Evolutionary conservation across 2,113 vertebrate species (phyloP).

Genomic region (Burhinus bistriatus): DNA sequence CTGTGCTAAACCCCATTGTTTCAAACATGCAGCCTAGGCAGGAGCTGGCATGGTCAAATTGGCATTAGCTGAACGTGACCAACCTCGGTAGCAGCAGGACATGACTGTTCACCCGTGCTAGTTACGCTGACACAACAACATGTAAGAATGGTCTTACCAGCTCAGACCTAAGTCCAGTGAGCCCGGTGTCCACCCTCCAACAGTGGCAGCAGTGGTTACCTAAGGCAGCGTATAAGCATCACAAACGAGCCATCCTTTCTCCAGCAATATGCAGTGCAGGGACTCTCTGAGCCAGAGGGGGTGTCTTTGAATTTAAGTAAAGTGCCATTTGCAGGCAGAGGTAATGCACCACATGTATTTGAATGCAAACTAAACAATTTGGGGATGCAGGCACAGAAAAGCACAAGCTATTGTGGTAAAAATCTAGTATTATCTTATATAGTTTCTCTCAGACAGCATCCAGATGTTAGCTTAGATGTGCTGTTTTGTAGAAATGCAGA

Average conservation of each 20-base stretch:
- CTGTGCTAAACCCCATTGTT: neutral
- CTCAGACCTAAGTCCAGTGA: neutral
- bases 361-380: constrained; percentile 11
- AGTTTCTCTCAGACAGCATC: neutral
- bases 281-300: neutral
- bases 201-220: fast-evolving
- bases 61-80: neutral
- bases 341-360: neutral
- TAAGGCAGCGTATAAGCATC: neutral
- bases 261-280: neutral
- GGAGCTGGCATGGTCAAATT: neutral
- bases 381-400: neutral
- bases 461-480: neutral
- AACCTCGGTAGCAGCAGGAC: neutral
- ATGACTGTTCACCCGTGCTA: neutral
- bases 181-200: neutral
- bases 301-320: neutral
- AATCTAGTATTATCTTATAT: neutral
- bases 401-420: neutral
- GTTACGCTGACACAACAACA: neutral
- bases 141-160: neutral
- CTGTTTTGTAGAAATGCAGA: neutral
- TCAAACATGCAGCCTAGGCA: neutral
- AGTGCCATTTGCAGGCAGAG: neutral
- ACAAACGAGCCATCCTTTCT: neutral